These are phyloP conservation scores for Thalassarche chlororhynchos DNA, from an alignment of 2,113 vertebrate species.

Conservation along the genomic window DNA sequence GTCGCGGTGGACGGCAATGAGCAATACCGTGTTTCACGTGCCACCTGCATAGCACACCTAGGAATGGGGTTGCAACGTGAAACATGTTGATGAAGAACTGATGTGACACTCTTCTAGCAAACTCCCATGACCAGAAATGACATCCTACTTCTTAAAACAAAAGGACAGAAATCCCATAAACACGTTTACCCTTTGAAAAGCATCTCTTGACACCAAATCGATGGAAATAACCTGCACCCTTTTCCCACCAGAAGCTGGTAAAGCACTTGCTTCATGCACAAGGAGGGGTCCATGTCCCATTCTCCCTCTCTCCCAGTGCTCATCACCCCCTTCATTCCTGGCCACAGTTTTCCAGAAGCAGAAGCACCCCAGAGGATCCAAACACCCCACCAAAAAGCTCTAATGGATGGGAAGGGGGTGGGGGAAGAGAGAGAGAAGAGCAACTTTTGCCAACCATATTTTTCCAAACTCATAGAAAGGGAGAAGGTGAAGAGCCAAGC, in stretches of 20 bases:
- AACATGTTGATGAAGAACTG: not conserved
- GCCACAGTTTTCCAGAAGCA: not conserved
- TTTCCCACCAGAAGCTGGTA: not conserved
- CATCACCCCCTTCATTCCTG: not conserved
- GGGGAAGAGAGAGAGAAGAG: not conserved
- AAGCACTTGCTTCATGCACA: not conserved
- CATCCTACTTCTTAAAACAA: not conserved
- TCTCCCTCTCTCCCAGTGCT: not conserved
- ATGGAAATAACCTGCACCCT: not conserved
- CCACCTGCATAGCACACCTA: not conserved
- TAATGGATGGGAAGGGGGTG: not conserved
- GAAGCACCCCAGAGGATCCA: not conserved
- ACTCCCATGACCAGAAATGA: not conserved
- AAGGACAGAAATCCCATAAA: not conserved
- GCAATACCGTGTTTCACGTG: rapidly evolving
- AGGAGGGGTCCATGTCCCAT: not conserved
- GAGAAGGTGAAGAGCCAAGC: not conserved
- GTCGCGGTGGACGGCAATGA: not conserved
- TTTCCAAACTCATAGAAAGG: not conserved
- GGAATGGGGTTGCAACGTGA: not conserved
- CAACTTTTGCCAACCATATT: not conserved
- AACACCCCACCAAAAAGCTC: not conserved
- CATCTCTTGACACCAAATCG: not conserved
- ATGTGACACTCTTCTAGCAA: not conserved
- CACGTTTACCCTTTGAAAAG: not conserved